phyloP scores from a whole-genome alignment of 2,888 invertebrate genomes.

The Ornithoptera priamus region DNA sequence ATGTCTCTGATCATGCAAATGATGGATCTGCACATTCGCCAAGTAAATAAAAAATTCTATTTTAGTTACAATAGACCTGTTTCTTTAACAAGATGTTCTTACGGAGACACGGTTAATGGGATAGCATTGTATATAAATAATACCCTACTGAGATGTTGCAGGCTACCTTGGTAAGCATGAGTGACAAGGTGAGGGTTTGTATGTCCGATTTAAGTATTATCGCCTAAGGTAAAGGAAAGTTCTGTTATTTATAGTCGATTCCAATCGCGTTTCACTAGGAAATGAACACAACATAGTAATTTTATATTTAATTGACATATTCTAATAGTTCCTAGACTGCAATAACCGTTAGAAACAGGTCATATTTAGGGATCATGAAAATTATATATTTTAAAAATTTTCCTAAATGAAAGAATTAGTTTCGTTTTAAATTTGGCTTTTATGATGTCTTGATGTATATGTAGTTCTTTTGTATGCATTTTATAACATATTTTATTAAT shows the following conservation, averaged over 20 bases:
- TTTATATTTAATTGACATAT: conserved; percentile 45
- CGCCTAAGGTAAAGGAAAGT: conserved; percentile 51
- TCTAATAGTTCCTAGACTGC: not conserved
- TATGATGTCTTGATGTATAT: too few relatives aligned
- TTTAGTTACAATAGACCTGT: conserved; percentile 12
- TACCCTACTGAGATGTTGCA: conserved; percentile 48
- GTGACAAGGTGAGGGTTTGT: conserved; percentile 49
- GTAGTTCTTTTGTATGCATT: too few relatives aligned
- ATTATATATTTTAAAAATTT: too few relatives aligned
- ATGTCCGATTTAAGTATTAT: conserved; percentile 31
- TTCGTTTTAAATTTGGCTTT: too few relatives aligned
- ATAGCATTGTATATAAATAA: conserved; percentile 47
- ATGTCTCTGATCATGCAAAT: not conserved
- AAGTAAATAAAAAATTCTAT: conserved; percentile 1
- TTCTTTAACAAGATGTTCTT: conserved; percentile 27
- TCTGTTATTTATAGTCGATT: conserved; percentile 49
- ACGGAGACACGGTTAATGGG: conserved; percentile 41
- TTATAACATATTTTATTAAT: not conserved
- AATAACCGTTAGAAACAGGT: conserved; percentile 37
- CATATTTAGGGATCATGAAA: not conserved
- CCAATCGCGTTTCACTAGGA: conserved; percentile 50
- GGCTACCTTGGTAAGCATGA: conserved; percentile 55
- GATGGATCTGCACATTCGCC: not conserved
- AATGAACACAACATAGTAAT: conserved; percentile 50
- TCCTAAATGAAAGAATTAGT: too few relatives aligned